phyloP scores from a whole-genome alignment of 2,113 vertebrate genomes.

The Terrapene triunguis region DNA sequence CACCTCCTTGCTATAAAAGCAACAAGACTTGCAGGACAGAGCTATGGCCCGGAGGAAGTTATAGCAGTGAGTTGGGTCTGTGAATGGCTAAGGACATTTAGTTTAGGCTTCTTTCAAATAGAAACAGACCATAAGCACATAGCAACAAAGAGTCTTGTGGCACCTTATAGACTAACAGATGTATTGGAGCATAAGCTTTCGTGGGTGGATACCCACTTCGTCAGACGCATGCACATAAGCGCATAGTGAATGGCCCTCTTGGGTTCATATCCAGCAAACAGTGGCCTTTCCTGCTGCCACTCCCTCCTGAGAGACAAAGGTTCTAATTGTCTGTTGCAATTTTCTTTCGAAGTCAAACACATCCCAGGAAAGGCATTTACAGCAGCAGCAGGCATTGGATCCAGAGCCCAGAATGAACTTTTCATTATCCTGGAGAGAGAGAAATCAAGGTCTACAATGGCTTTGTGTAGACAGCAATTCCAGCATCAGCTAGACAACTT shows the following conservation, averaged over 20 bases:
- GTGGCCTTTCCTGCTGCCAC: neutral
- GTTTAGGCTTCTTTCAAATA: constrained; percentile 33
- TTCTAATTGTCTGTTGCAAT: constrained; percentile 42
- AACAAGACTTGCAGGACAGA: neutral
- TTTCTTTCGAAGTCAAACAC: constrained; percentile 46
- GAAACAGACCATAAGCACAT: neutral
- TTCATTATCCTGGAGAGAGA: neutral
- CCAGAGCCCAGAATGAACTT: neutral
- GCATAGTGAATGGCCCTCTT: constrained; percentile 29
- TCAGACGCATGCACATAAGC: neutral
- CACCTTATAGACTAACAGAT: no score
- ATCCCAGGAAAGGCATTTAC: neutral
- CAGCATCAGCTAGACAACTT: constrained; percentile 17
- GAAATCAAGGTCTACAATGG: constrained; percentile 28
- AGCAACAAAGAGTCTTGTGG: neutral
- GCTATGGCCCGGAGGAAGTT: neutral
- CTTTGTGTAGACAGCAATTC: constrained; percentile 47
- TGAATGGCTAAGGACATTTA: neutral
- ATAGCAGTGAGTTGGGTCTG: neutral
- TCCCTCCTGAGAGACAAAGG: neutral
- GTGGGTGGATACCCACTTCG: no score
- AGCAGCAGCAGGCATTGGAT: constrained; percentile 15
- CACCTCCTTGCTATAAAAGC: neutral
- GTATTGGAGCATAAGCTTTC: no score
- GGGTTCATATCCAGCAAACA: constrained; percentile 14